Percentiles rank a stretch among this genome's conserved stretches.
These are phyloP conservation scores for Orthosia gothica DNA, from an alignment of 2,888 invertebrate species.

Conservation along the genomic window DNA sequence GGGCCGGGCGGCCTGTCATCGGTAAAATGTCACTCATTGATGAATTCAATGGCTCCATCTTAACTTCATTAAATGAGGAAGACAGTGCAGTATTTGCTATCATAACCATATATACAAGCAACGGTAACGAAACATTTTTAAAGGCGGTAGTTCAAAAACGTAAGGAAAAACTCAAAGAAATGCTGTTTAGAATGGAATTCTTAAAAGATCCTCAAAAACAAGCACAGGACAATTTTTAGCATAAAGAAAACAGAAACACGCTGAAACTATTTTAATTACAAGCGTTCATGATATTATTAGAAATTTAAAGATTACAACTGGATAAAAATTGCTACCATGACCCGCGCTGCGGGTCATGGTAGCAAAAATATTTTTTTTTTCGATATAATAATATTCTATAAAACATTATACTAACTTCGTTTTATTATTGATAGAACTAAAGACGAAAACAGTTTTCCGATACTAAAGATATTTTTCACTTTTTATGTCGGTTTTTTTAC, in stretches of 20 bases:
- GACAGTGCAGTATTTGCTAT: slow-evolving; percentile 3
- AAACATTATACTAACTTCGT: not conserved
- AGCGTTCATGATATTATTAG: too few species aligned
- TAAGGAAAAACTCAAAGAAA: not conserved
- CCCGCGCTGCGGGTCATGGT: not conserved
- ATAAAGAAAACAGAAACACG: too few species aligned
- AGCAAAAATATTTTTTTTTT: not conserved
- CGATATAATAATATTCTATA: not conserved
- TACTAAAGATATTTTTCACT: not conserved
- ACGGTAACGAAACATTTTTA: too few species aligned
- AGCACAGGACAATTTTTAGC: too few species aligned
- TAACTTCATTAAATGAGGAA: slow-evolving; percentile 15
- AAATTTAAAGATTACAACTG: not conserved
- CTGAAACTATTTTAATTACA: too few species aligned
- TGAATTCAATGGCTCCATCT: too few species aligned
- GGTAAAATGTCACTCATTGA: too few species aligned
- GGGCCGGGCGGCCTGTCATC: too few species aligned
- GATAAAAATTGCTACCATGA: not conserved
- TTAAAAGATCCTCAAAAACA: not conserved
- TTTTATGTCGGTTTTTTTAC: too few species aligned
- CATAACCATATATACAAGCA: slow-evolving; percentile 17
- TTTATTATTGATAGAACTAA: not conserved
- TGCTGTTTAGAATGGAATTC: not conserved
- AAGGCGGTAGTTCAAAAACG: too few species aligned
- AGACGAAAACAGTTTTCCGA: not conserved